Evolutionary conservation across 1,140 invertebrate genomes (phyloP).

Genomic region (Zaprionus lachaisei): DNA sequence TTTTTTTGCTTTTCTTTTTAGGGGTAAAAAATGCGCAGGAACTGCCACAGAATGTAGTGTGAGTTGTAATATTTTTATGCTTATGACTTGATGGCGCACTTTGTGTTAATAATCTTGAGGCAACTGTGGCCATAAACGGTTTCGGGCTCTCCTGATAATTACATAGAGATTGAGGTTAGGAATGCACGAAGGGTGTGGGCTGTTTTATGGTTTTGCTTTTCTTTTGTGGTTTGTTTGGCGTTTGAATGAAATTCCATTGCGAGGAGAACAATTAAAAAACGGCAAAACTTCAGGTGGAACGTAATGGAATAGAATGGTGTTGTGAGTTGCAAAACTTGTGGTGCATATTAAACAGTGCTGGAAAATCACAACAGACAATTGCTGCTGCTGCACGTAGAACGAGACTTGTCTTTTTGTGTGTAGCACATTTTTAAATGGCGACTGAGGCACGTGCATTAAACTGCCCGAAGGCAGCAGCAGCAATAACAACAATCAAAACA

Average conservation of each 20-base stretch:
- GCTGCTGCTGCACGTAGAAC: constrained; percentile 44
- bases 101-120: constrained; percentile 79
- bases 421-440: constrained; percentile 77
- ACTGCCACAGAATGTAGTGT: constrained; percentile 8
- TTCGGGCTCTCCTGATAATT: constrained; percentile 56
- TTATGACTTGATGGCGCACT: constrained; percentile 62
- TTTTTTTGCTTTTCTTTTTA: constrained; percentile 41
- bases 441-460: constrained; percentile 78
- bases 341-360: constrained; percentile 67
- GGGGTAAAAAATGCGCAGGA: constrained; percentile 46
- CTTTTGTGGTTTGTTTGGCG: constrained; percentile 47
- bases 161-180: constrained; percentile 67
- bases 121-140: constrained; percentile 60
- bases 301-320: constrained; percentile 18
- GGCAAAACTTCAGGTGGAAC: constrained; percentile 26
- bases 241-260: constrained; percentile 70
- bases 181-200: not conserved
- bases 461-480: constrained; percentile 57
- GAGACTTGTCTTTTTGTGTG: constrained; percentile 46
- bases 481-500: constrained; percentile 30
- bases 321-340: constrained; percentile 58
- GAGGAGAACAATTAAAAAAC: constrained; percentile 70
- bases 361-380: constrained; percentile 45
- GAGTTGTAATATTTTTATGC: constrained; percentile 72
- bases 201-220: constrained; percentile 34